Percentiles rank a stretch among this genome's conserved stretches.
Conservation (phyloP, 2,888 invertebrate species). For the Cenopis cana region DNA sequence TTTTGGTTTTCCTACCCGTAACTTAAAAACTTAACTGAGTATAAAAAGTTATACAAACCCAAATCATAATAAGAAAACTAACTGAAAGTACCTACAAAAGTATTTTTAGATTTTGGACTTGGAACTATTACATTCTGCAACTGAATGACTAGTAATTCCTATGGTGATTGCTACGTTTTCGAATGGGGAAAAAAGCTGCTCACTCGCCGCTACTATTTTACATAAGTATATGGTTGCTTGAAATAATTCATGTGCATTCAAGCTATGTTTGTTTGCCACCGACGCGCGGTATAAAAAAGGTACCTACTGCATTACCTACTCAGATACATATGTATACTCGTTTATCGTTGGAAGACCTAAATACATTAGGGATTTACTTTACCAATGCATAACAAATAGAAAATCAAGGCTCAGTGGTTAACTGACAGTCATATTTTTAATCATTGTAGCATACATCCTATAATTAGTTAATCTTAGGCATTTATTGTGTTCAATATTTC, state of each 20-base stretch:
- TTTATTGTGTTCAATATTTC: not conserved
- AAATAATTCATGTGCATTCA: not conserved
- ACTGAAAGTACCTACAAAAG: not conserved
- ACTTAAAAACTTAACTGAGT: no score
- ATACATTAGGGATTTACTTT: slow-evolving; percentile 3
- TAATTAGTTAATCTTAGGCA: no score
- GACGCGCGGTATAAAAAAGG: no score
- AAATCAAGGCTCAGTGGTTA: slow-evolving; percentile 34
- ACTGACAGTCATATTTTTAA: not conserved
- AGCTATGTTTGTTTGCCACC: no score
- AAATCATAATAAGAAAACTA: no score
- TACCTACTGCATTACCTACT: not conserved
- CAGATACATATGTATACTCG: not conserved
- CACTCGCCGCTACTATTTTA: not conserved
- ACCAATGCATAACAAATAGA: slow-evolving; percentile 40
- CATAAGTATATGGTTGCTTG: not conserved
- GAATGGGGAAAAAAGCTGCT: not conserved
- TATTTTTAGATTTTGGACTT: not conserved
- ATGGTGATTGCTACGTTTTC: not conserved
- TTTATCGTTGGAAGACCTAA: slow-evolving; percentile 4
- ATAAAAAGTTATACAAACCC: no score
- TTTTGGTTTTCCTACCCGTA: not conserved
- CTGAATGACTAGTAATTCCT: not conserved
- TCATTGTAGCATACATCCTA: not conserved
- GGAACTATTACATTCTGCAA: not conserved